Evolutionary conservation across 2,113 vertebrate genomes (phyloP).

Genomic region (Coracopsis vasa): DNA sequence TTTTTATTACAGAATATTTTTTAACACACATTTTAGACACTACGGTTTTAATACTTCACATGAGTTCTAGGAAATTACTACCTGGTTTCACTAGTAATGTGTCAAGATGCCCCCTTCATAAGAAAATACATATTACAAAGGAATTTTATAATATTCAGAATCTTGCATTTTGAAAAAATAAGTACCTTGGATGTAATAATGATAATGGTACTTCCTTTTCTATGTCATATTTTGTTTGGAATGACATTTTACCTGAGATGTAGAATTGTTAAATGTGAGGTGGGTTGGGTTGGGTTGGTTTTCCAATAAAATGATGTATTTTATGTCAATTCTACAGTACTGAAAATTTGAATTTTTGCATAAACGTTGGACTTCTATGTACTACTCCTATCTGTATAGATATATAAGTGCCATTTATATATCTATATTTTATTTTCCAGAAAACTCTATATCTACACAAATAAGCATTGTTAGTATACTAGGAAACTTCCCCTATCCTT

Average conservation of each 20-base stretch:
- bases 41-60: constrained; percentile 1
- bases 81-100: constrained; percentile 20
- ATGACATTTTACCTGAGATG: constrained; percentile 56
- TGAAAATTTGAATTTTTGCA: constrained; percentile 7
- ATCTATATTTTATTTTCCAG: constrained; percentile 3
- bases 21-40: constrained; percentile 17
- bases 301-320: neutral
- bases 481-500: constrained; percentile 12
- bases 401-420: constrained; percentile 27
- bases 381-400: neutral
- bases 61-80: constrained; percentile 30
- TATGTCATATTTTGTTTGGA: neutral
- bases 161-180: neutral
- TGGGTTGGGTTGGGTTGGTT: neutral
- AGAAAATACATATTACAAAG: constrained; percentile 48
- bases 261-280: neutral
- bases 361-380: neutral
- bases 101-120: constrained; percentile 31
- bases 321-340: neutral
- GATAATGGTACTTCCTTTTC: neutral
- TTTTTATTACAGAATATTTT: constrained; percentile 46
- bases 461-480: neutral
- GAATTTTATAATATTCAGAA: neutral
- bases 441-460: constrained; percentile 26
- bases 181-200: neutral